phyloP scores from a whole-genome alignment of 2,113 vertebrate species.

The human region GRCh38 chr12:80059001-80059500 shows the following conservation, averaged over 20 bases:
- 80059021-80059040: neutral
- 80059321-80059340: slow-evolving; percentile 71
- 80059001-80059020: neutral
- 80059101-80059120: slow-evolving; percentile 48
- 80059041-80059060: slow-evolving; percentile 16
- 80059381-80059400: slow-evolving; percentile 52
- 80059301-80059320: slow-evolving; percentile 60
- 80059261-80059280: slow-evolving; percentile 66
- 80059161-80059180: slow-evolving; percentile 6
- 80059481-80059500: slow-evolving; percentile 54
- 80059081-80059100: slow-evolving; percentile 8
- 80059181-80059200: neutral
- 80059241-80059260: slow-evolving; percentile 56
- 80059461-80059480: slow-evolving; percentile 44
- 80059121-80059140: neutral
- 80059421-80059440: slow-evolving; percentile 63
- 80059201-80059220: slow-evolving; percentile 17
- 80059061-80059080: slow-evolving; percentile 9
- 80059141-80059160: slow-evolving; percentile 46
- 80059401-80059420: slow-evolving; percentile 57
- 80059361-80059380: slow-evolving; percentile 70
- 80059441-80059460: slow-evolving; percentile 36
- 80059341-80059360: slow-evolving; percentile 57
- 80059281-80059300: slow-evolving; percentile 62
- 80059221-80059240: slow-evolving; percentile 29